phyloP scores from a whole-genome alignment of 1,140 invertebrate genomes.

The Wiebesia pumilae region DNA sequence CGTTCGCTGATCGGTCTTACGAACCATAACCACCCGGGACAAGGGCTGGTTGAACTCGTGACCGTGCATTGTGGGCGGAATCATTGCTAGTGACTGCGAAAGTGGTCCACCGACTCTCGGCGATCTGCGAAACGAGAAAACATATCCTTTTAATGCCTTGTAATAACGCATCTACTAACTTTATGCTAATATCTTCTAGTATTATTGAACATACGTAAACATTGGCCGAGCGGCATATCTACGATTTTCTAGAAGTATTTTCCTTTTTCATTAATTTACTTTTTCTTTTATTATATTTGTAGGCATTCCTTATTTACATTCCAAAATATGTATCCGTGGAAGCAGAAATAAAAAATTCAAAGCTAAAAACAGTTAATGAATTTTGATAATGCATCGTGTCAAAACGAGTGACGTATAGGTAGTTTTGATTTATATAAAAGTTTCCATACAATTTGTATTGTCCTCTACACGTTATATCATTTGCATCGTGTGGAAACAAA shows the following conservation, averaged over 20 bases:
- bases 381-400: not conserved
- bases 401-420: not conserved
- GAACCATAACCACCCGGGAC: slow-evolving; percentile 79
- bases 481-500: no score
- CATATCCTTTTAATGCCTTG: not conserved
- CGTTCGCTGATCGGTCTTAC: slow-evolving; percentile 79
- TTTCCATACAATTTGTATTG: not conserved
- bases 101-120: slow-evolving; percentile 72
- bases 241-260: no score
- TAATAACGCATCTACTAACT: not conserved
- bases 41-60: slow-evolving; percentile 77
- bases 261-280: not conserved
- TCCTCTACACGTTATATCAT: no score
- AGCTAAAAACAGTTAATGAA: no score
- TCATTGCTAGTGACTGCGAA: slow-evolving; percentile 73
- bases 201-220: no score
- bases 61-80: slow-evolving; percentile 76
- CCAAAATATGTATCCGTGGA: no score
- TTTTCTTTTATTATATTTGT: no score
- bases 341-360: no score
- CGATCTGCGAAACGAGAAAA: slow-evolving; percentile 60
- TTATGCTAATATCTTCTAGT: no score
- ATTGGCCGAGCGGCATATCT: no score
- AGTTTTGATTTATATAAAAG: not conserved
- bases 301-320: no score